A percentile compares a stretch with the other conserved stretches of the same genome.
These are phyloP conservation scores for Diacarnus erythraeanus DNA, from an alignment of 37 sponge, comb jelly and placozoan genomes.

Conservation along the genomic window DNA sequence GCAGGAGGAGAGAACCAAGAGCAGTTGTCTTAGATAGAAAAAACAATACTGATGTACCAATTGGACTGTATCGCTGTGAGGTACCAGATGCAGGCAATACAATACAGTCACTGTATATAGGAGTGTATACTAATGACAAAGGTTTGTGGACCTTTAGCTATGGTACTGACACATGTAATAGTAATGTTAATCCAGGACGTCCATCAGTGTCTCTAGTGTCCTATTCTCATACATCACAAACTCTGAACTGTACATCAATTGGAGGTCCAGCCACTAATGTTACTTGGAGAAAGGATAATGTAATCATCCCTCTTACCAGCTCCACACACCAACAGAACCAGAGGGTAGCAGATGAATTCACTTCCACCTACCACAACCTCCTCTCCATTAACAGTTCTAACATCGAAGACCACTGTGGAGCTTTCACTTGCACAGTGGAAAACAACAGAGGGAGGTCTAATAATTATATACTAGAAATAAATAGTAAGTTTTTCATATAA, in stretches of 20 bases:
- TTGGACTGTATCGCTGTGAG: constrained; percentile 19
- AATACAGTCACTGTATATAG: constrained; percentile 17
- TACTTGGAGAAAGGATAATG: constrained; percentile 15
- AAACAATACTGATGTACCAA: neutral
- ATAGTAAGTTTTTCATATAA: too few species aligned
- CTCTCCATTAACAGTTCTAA: neutral
- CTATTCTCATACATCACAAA: neutral
- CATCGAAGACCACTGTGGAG: neutral
- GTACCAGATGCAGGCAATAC: neutral
- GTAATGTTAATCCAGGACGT: neutral
- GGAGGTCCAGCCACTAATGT: constrained; percentile 28
- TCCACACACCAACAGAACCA: constrained; percentile 10
- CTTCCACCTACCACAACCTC: constrained; percentile 6
- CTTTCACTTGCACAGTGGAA: constrained; percentile 5
- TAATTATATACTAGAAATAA: neutral
- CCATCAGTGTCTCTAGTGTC: neutral
- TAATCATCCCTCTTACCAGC: neutral
- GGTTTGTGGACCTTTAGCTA: neutral
- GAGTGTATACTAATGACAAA: constrained; percentile 4
- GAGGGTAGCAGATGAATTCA: neutral
- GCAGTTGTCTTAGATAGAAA: neutral
- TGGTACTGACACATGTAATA: neutral
- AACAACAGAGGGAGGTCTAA: neutral
- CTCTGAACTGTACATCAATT: constrained; percentile 28
- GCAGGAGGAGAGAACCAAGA: neutral